phyloP scores from a whole-genome alignment of 35 echinoderm and acorn worm genomes.

The Diadema setosum region DNA sequence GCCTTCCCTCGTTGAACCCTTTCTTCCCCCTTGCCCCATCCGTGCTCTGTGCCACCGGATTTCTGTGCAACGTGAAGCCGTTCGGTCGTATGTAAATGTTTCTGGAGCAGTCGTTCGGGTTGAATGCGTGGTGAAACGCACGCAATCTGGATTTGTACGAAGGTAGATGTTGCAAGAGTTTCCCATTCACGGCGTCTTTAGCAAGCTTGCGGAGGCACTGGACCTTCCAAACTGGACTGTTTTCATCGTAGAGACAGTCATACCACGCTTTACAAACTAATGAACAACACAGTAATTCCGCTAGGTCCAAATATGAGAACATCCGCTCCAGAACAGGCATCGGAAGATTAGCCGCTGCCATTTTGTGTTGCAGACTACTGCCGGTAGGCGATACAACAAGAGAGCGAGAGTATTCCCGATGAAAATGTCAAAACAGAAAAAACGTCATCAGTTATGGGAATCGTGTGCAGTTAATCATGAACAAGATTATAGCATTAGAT shows the following conservation, averaged over 20 bases:
- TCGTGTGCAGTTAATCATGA: too few species aligned
- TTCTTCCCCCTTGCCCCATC: slow-evolving; percentile 87
- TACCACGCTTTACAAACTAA: slow-evolving; percentile 91
- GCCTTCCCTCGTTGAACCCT: slow-evolving; percentile 83
- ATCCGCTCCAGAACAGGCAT: slow-evolving; percentile 73
- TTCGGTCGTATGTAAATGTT: slow-evolving; percentile 94
- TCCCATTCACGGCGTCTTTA: slow-evolving; percentile 79
- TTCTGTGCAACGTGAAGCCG: slow-evolving; percentile 91
- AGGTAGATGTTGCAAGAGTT: slow-evolving; percentile 81
- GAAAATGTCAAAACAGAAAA: too few species aligned
- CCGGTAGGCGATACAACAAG: too few species aligned
- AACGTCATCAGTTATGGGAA: too few species aligned
- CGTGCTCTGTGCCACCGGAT: slow-evolving; percentile 99
- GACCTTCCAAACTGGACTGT: slow-evolving; percentile 87
- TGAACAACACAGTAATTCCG: slow-evolving; percentile 85
- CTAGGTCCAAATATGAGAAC: slow-evolving; percentile 90
- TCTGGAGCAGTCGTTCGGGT: slow-evolving; percentile 88
- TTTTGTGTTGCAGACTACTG: background rate
- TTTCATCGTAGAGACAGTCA: slow-evolving; percentile 92
- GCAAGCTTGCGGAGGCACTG: slow-evolving; percentile 83
- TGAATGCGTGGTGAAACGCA: slow-evolving; percentile 90
- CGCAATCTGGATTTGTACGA: slow-evolving; percentile 92
- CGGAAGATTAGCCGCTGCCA: slow-evolving; percentile 77
- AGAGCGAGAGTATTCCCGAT: too few species aligned
- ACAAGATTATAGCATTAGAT: too few species aligned